Percentiles rank a stretch among this genome's conserved stretches.
These are phyloP conservation scores for Phrynocephalus guinanensis DNA, from an alignment of 2,797 vertebrate species.

Conservation along the genomic window DNA sequence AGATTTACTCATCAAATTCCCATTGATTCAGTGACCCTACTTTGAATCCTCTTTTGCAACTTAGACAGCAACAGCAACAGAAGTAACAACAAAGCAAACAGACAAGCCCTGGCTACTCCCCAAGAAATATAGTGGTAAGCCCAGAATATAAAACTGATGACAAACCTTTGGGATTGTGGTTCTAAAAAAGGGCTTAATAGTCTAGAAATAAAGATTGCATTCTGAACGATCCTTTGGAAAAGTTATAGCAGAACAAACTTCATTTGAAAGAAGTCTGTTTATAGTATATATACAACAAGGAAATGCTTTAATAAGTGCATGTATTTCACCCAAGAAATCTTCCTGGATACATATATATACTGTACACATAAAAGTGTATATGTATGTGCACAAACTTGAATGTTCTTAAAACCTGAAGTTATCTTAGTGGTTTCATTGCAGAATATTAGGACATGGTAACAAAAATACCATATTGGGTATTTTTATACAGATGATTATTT, in stretches of 20 bases:
- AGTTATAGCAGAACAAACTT: background rate
- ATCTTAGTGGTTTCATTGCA: background rate
- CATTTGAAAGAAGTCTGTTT: background rate
- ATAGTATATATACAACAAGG: background rate
- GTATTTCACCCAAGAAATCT: background rate
- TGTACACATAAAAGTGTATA: background rate
- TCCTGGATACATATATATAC: background rate
- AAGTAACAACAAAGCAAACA: too few species aligned
- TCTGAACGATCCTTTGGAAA: background rate
- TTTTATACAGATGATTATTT: background rate
- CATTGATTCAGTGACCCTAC: too few species aligned
- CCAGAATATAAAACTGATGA: background rate
- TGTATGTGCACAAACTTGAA: background rate
- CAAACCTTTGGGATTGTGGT: background rate
- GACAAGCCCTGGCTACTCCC: too few species aligned
- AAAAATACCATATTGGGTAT: too few species aligned
- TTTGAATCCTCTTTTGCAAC: background rate
- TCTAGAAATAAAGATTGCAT: conserved; percentile 15
- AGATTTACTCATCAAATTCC: too few species aligned
- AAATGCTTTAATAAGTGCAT: background rate
- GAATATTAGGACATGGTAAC: background rate
- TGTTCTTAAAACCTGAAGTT: background rate
- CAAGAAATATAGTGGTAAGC: background rate
- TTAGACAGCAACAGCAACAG: background rate
- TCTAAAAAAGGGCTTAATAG: background rate